phyloP scores from a whole-genome alignment of 1,140 invertebrate genomes.

The Brachionus asplanchnoidis region DNA sequence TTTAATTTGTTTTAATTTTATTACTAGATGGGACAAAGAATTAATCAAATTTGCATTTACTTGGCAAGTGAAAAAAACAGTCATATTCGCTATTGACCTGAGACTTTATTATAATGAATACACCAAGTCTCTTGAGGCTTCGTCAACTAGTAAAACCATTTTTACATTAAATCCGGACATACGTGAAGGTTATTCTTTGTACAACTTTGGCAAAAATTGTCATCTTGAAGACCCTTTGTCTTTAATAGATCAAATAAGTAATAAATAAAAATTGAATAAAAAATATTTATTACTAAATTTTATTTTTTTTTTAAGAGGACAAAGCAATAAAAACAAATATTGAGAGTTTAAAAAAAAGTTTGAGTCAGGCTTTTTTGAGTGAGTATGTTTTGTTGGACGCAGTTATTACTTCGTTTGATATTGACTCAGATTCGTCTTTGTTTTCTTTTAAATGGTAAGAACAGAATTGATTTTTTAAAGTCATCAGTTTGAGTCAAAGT shows the following conservation, averaged over 20 bases:
- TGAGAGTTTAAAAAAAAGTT: neutral
- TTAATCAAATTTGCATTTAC: constrained; percentile 26
- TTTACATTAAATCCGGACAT: constrained; percentile 32
- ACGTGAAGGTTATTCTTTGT: neutral
- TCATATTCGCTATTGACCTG: constrained; percentile 3
- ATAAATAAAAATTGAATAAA: neutral
- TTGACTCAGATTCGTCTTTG: neutral
- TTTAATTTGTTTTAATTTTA: neutral
- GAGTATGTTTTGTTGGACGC: constrained; percentile 8
- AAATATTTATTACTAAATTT: neutral
- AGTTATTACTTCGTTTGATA: constrained; percentile 1
- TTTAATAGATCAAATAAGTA: constrained; percentile 27
- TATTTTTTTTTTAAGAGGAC: neutral
- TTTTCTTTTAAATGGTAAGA: constrained; percentile 29
- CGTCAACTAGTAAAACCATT: neutral
- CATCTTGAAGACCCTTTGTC: neutral
- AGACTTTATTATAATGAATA: neutral
- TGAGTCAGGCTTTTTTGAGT: constrained; percentile 11
- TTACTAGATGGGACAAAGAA: constrained; percentile 30
- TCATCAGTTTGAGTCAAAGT: too few species aligned
- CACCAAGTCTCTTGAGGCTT: neutral
- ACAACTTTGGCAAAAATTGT: neutral
- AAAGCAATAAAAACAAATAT: constrained; percentile 21
- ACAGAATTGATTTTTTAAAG: too few species aligned
- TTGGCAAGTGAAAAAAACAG: neutral